These are phyloP conservation scores for Chironomus riparius DNA, from an alignment of 2,888 invertebrate genomes.

Conservation along the genomic window DNA sequence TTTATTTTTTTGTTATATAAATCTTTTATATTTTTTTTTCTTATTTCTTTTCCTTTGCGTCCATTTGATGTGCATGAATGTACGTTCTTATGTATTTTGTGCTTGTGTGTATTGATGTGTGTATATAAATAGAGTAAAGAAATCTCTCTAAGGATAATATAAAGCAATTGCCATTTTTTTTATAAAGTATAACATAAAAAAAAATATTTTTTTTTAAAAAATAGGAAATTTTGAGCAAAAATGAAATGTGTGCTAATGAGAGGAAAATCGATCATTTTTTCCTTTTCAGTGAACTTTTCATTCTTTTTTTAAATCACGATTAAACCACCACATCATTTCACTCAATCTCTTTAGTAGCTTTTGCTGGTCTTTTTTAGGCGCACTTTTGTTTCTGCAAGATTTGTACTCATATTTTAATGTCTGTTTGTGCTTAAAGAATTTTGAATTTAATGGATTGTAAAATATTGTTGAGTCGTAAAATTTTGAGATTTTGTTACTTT, in stretches of 20 bases:
- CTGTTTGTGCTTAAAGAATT: too few species aligned
- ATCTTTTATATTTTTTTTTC: neutral
- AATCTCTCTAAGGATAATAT: neutral
- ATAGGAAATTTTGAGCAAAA: neutral
- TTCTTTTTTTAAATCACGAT: neutral
- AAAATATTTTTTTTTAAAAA: neutral
- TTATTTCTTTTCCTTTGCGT: neutral
- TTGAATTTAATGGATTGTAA: too few species aligned
- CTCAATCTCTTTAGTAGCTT: too few species aligned
- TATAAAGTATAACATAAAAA: neutral
- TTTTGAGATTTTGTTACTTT: too few species aligned
- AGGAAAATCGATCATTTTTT: slow-evolving; percentile 12
- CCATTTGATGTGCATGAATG: neutral
- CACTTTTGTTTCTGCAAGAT: too few species aligned
- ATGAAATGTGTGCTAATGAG: neutral
- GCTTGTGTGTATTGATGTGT: neutral
- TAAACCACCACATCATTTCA: neutral
- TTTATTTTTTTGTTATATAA: neutral
- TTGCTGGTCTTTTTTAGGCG: too few species aligned
- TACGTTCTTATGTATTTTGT: neutral
- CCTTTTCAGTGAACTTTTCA: neutral
- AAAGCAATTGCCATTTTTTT: too few species aligned
- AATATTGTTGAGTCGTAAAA: too few species aligned
- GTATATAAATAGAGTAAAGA: neutral
- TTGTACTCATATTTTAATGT: too few species aligned